Evolutionary conservation across 2,797 vertebrate species (phyloP), one percentile per base, ranked within the genome.

Genomic region (Acrossocheilus fasciatus): DNA sequence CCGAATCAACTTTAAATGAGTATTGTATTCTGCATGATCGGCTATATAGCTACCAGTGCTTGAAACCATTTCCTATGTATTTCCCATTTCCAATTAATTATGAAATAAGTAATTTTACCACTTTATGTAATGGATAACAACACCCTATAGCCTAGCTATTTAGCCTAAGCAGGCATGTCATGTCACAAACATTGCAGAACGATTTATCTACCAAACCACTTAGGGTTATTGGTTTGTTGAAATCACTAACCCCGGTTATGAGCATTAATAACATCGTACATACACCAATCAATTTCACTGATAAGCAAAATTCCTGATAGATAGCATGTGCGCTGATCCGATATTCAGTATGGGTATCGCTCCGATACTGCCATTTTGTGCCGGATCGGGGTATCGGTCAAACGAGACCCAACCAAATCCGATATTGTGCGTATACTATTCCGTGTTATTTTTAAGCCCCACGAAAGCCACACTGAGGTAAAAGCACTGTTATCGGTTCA

Each of bases 1-100:
- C 36, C 75, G 4, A 79, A 59, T 70, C 83, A 57, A 52, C 59
- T 66, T 66, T 70, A 76, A 77, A 52, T 5, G 23, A 66, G 45
- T 68, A 52, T 20, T 20, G 26, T 9, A 41, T 62, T 62, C 72
- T 30, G 34, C 34, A 68, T 69, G 15, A 76, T 76, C 23, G 23
- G 50, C 43, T 62, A 20, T 59, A 45, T 23, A 43, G 5, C 54
- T 62, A 74, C 59, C 36, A 43, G n/a, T 8, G n/a, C 52, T 72
- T 43, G 36, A 43, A 43, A 30, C 3, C 41, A 59, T 59, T 73
- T 59, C 14, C 23, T 4, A 70, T 17, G n/a, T 41, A 47, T 83
- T 64, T 64, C 43, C 26, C 8, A 36, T 64, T 75, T 83, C 5
- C 30, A 66, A 62, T 36, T 30, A 30, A 18, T 34, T 36, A 23